Conservation (phyloP, 2,888 invertebrate species). For the Caenorhabditis sp. region DNA sequence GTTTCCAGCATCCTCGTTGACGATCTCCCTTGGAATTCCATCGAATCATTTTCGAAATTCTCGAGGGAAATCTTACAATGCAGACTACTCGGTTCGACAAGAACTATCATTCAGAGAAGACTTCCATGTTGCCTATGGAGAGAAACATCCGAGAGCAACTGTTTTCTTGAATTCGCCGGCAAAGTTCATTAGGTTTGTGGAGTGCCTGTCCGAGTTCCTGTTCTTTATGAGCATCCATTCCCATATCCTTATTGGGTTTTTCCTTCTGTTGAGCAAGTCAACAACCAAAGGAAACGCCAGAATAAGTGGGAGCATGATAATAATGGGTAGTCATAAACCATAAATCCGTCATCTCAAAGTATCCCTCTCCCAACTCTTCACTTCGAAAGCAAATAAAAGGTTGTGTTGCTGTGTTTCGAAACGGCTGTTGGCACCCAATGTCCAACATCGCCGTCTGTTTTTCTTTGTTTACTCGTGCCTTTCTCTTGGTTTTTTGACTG, state of each 20-base stretch:
- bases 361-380: conserved; percentile 44
- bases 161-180: conserved; percentile 54
- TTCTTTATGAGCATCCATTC: too few relatives aligned
- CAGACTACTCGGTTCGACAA: conserved; percentile 54
- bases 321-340: conserved; percentile 11
- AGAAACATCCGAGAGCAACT: conserved; percentile 37
- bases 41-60: conserved; percentile 63
- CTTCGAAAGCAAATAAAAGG: conserved; percentile 52
- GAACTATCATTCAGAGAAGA: conserved; percentile 46
- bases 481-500: conserved; percentile 17
- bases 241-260: too few relatives aligned
- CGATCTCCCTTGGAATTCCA: conserved; percentile 66
- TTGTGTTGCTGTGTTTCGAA: conserved; percentile 18
- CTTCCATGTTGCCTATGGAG: conserved; percentile 42
- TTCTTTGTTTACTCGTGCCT: conserved; percentile 37
- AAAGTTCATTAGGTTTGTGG: conserved; percentile 56
- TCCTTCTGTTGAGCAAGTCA: too few relatives aligned
- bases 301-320: background rate
- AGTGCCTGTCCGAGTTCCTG: too few relatives aligned
- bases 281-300: too few relatives aligned
- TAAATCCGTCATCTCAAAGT: conserved; percentile 33
- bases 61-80: conserved; percentile 64
- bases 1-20: conserved; percentile 66
- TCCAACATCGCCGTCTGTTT: conserved; percentile 30
- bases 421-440: conserved; percentile 56